Conservation (phyloP, 2,888 invertebrate species). For the Caenorhabditis sulstoni region DNA sequence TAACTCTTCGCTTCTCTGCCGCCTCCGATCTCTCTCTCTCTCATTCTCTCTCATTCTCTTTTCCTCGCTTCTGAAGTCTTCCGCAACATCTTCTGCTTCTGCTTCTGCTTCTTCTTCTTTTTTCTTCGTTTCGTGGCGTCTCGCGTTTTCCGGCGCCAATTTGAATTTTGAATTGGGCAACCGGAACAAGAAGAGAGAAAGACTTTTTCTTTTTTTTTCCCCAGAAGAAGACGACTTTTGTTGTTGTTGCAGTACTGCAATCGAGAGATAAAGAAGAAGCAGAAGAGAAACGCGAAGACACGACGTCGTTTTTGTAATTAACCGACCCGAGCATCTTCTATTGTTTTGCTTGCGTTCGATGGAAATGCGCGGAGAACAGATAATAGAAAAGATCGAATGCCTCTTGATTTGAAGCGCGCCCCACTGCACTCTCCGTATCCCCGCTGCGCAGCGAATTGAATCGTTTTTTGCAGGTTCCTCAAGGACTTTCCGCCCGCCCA, state of each 20-base stretch:
- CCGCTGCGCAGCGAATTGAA: too few relatives aligned
- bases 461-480: constrained; percentile 87
- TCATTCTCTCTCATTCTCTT: constrained; percentile 1
- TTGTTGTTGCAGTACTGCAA: constrained; percentile 18
- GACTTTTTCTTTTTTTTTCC: constrained; percentile 1
- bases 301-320: constrained; percentile 15
- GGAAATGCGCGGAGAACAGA: neutral
- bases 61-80: constrained; percentile 12
- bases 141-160: constrained; percentile 54
- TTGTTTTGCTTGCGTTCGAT: neutral
- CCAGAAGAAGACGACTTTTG: neutral
- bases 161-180: constrained; percentile 61
- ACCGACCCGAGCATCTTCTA: constrained; percentile 2
- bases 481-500: constrained; percentile 87
- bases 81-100: neutral
- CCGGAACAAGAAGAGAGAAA: constrained; percentile 33
- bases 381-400: too few relatives aligned
- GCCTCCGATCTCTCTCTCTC: neutral
- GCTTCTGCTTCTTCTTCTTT: constrained; percentile 1
- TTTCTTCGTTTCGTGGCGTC: constrained; percentile 21
- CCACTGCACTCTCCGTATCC: neutral
- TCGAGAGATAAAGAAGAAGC: neutral
- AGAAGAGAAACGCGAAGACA: neutral
- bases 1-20: constrained; percentile 20
- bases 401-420: neutral